Conservation (phyloP, 2,888 invertebrate species). For the Melanostoma mellinum region DNA sequence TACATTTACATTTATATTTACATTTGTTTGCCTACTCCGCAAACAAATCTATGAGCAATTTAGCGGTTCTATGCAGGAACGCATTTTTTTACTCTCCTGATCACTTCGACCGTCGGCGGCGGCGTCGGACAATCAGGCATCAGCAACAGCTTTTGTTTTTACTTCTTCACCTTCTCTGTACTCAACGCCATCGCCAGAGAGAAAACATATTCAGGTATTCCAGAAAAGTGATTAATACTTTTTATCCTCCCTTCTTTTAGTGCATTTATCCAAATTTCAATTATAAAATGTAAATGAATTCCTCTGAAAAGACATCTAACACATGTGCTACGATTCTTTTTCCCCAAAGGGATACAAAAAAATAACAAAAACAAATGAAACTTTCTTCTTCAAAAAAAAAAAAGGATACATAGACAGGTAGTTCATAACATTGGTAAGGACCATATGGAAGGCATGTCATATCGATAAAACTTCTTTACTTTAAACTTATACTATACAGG, state of each 20-base stretch:
- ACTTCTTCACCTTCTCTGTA: too few species aligned
- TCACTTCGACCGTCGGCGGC: too few species aligned
- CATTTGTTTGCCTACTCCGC: too few species aligned
- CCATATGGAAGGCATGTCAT: not conserved
- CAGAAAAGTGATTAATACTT: not conserved
- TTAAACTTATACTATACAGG: conserved; percentile 2
- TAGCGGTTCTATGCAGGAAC: too few species aligned
- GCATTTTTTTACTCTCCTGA: too few species aligned
- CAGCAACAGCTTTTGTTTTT: too few species aligned
- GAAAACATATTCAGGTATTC: too few species aligned
- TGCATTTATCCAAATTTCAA: conserved; percentile 51
- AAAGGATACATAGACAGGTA: not conserved
- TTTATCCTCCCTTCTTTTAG: conserved; percentile 22
- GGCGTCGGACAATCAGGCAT: too few species aligned
- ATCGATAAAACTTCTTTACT: conserved; percentile 2
- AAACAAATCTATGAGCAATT: too few species aligned
- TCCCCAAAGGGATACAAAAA: not conserved
- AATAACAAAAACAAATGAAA: not conserved
- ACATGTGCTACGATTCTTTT: not conserved
- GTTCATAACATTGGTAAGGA: not conserved
- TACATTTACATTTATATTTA: too few species aligned
- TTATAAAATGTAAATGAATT: conserved; percentile 66
- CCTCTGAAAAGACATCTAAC: not conserved
- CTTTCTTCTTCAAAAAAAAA: not conserved
- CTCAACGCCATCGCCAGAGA: too few species aligned